Evolutionary conservation across 2,888 invertebrate species (phyloP), one percentile per base, ranked within the genome.

Genomic region (Neoascia interrupta): DNA sequence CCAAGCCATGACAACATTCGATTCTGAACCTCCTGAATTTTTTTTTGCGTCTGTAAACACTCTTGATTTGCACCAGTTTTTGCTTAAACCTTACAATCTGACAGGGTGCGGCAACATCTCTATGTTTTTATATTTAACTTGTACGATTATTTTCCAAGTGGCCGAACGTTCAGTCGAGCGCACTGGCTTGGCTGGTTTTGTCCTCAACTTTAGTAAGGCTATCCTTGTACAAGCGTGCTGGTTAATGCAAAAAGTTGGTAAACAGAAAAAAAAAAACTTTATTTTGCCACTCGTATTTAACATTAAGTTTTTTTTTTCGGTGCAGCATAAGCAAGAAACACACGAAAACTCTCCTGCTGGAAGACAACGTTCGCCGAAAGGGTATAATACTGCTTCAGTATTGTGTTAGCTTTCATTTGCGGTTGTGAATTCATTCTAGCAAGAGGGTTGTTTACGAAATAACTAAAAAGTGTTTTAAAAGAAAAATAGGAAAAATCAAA

Each of bases 231-330:
- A 41, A 16, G 15, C 5, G 21, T 15, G 36, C 15, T 54, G 16
- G 51, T 28, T 49, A 19, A 16, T 51, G 60, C 47, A 76, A 54
- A 60, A 51, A 66, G 73, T 73, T 41, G 54, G 79, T 68, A 66
- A 79, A 79, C 66, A 79, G n/a, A n/a, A n/a, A n/a, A 66, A 66
- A 72, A 60, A 43, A 54, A 79, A 72, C 76, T 72, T 79, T 60
- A 60, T 47, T 72, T 61, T 49, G 60, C 64, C 53, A 64, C 63
- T 64, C 47, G 72, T 76, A 60, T 72, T 72, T 76, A 64, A 60
- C 41, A 53, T 70, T 76, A 37, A n/a, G 49, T 75, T 58, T 58
- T 63, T 58, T 16, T 58, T 63, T 6, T 6, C 2, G 8, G 4
- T 31, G 43, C 58, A 70, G 31, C 45, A 51, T 10, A 37, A 60